Base-by-base conservation (phyloP, 2,888 invertebrate genomes). In the Oligia fasciuncula region DNA sequence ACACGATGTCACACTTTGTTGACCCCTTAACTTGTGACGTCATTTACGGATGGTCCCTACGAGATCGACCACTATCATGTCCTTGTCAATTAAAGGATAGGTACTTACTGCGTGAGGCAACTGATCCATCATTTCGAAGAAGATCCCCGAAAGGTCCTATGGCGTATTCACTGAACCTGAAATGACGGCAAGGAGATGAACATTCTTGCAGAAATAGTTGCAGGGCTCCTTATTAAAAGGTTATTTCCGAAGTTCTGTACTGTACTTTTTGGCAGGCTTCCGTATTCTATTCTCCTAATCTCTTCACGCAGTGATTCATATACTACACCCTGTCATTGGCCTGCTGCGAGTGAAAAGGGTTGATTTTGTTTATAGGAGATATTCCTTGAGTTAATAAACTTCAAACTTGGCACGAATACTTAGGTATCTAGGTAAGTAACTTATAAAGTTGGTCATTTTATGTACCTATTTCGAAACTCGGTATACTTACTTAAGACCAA, bases 81-180 rank as follows among this genome's bases (percentile, higher is more conserved):
- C 40, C 9, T 9, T 40, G 13, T 40, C 54, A 46, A 19, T 1
- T 17, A 17, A 57, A 57, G 19, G 3, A 11, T 43, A 76, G 57
- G 8, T 49, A 76, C 76, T 77, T 40, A 76, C 76, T 76, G 19
- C 35, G 13, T 1, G 60, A 77, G 46, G 81, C 83, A 54, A 81
- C 29, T 19, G 83, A 19, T 62, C 17, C 40, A 49, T n/a, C 19
- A 40, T 17, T 70, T 9, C 4, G 0, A 0, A 0, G 0, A 2
- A n/a, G 0, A 4, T 54, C 0, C 46, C 70, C 80, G 6, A 6
- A 5, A 11, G 82, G 76, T 17, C 60, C 51, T 13, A 81, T 9
- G 49, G 23, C 75, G 14, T 4, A 0, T 0, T 63, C 19, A 23
- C 82, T 76, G 19, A n/a, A 69, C 5, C 80, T 80, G 69, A 43